Percentiles rank a stretch among this genome's conserved stretches.
Conservation (phyloP, 2,888 invertebrate species). For the Salticus scenicus region DNA sequence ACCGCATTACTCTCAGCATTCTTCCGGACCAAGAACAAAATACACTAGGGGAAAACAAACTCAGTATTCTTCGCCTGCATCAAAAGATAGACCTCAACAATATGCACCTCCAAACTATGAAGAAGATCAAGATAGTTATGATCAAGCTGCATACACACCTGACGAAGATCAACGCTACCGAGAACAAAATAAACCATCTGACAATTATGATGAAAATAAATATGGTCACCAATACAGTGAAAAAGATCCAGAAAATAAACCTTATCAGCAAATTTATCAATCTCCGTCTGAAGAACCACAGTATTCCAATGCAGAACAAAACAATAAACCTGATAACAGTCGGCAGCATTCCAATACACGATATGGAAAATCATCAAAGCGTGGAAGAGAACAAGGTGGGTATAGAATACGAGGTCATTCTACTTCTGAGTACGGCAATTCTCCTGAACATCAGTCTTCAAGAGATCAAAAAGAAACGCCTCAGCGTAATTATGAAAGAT, state of each 20-base stretch:
- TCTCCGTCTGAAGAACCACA: too few relatives aligned
- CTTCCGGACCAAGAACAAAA: neutral
- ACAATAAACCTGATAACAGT: neutral
- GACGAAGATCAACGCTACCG: neutral
- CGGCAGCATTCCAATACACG: neutral
- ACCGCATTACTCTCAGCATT: neutral
- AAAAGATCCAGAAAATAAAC: neutral
- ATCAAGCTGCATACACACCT: neutral
- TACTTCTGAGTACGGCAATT: neutral
- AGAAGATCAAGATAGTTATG: neutral
- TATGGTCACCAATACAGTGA: neutral
- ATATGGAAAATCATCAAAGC: neutral
- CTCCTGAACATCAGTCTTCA: neutral
- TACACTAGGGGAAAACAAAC: too few relatives aligned
- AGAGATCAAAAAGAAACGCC: constrained; percentile 7
- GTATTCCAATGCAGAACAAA: neutral
- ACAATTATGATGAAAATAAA: neutral
- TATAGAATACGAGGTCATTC: neutral
- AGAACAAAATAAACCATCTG: neutral
- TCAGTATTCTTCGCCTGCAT: neutral
- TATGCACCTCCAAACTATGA: neutral
- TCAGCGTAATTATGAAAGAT: neutral
- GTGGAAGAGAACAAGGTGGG: neutral
- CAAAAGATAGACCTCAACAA: neutral
- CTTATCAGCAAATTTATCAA: neutral